Percentiles rank a stretch among this genome's conserved stretches.
Evolutionary conservation across 2,113 vertebrate species (phyloP).

Genomic region (Suricata suricatta): DNA sequence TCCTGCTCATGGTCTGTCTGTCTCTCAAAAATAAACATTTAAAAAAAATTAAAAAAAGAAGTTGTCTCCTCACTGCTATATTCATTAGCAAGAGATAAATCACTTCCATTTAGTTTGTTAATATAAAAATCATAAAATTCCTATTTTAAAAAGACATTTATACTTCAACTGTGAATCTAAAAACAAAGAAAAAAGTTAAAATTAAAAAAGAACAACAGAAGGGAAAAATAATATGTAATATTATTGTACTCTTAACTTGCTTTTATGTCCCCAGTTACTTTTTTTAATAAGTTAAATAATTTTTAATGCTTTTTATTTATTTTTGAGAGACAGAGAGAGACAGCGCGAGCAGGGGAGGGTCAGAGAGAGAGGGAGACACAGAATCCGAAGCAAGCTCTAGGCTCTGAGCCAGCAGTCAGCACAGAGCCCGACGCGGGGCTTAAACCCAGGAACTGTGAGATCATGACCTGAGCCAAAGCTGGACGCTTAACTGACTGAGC

Average conservation of each 20-base stretch:
- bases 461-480: too few relatives aligned
- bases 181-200: constrained; percentile 2
- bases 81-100: background rate
- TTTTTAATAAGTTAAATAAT: background rate
- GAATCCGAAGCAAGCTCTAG: too few relatives aligned
- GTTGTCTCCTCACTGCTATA: background rate
- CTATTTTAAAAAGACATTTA: background rate
- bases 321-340: too few relatives aligned
- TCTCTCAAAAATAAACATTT: too few relatives aligned
- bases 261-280: constrained; percentile 9
- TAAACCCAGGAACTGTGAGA: too few relatives aligned
- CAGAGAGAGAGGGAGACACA: too few relatives aligned
- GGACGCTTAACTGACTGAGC: too few relatives aligned
- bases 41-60: background rate
- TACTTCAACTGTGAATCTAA: background rate
- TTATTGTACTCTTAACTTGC: constrained; percentile 23
- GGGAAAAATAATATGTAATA: background rate
- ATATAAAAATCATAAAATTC: constrained; percentile 11
- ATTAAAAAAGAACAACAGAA: background rate
- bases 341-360: too few relatives aligned
- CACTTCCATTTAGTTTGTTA: background rate
- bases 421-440: too few relatives aligned
- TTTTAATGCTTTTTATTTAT: too few relatives aligned
- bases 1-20: too few relatives aligned
- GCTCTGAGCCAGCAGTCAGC: too few relatives aligned